Base-by-base conservation (phyloP, 2,113 vertebrate genomes). In the Python bivittatus region DNA sequence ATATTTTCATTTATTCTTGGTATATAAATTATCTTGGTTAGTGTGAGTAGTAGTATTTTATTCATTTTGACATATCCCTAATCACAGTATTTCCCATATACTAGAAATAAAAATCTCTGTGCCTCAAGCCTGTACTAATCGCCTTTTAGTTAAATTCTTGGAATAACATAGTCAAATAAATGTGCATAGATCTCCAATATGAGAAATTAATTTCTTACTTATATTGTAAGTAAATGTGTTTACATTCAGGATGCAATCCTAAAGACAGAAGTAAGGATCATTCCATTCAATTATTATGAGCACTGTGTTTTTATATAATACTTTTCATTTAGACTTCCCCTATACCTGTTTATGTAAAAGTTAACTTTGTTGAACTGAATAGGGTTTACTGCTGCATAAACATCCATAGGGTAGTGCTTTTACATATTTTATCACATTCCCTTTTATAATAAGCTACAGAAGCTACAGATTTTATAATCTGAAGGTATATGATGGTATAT, bases 81-180 rank as follows among this genome's bases (percentile, higher is more conserved):
- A 72, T 48, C 9, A 20, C 23, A 61, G n/a, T 29, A 3, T 57
- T 92, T 83, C 53, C 27, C 22, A 83, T 15, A 25, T 84, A 33
- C 20, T 20, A 88, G 38, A 92, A 92, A 88, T 83, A 88, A 91
- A 60, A 88, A 11, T 33, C 13, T n/a, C 25, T 60, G 3, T 92
- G 27, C 54, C 86, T 88, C 53, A 68, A 22, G 72, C 5, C 17
- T 48, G 83, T 57, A 83, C 22, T 44, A 7, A 48, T 83, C 60
- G 38, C 29, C 12, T n/a, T 38, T 58, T 72, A 88, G 86, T 92
- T 53, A 84, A 58, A 88, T 88, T 25, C n/a, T 33, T 92, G 54
- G 54, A 91, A 54, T n/a, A 89, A 54, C 10, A 20, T 2, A 23
- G 38, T 33, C 38, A 56, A 52, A 52, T 60, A 53, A 33, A 91